Evolutionary conservation across 2,888 invertebrate genomes (phyloP).

Genomic region (Catocala sponsa): DNA sequence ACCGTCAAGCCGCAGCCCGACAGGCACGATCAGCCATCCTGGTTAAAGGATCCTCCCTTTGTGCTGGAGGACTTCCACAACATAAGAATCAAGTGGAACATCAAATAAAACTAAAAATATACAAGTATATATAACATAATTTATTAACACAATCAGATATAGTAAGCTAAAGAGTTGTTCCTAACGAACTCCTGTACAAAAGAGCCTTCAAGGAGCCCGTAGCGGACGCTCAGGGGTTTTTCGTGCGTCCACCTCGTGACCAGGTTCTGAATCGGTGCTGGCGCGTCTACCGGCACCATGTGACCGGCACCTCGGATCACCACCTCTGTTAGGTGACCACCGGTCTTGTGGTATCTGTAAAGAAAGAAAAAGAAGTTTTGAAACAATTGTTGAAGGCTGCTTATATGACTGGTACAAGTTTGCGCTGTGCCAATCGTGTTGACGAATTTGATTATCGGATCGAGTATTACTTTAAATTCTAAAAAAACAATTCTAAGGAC

Average conservation of each 20-base stretch:
- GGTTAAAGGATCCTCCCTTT: no score
- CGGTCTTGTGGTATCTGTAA: conserved; percentile 85
- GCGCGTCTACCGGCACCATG: conserved; percentile 89
- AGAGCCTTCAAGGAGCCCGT: conserved; percentile 30
- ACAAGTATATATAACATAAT: conserved; percentile 12
- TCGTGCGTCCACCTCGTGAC: conserved; percentile 86
- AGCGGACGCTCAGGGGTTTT: conserved; percentile 47
- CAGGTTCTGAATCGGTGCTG: conserved; percentile 83
- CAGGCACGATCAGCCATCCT: no score
- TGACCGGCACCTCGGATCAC: conserved; percentile 90
- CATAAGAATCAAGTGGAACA: background rate
- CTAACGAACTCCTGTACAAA: conserved; percentile 47
- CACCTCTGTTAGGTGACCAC: conserved; percentile 86
- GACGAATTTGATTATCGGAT: no score
- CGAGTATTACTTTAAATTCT: no score
- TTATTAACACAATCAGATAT: conserved; percentile 31
- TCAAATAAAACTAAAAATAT: background rate
- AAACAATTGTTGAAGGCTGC: no score
- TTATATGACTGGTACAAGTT: no score
- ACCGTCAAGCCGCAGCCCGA: no score
- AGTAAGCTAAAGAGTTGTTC: conserved; percentile 45
- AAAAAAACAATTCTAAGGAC: no score
- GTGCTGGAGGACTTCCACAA: no score
- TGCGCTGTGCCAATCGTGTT: no score
- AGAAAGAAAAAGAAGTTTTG: background rate